A percentile compares a stretch with the other conserved stretches of the same genome.
Conservation (phyloP, 1,140 invertebrate genomes). For the Anastrepha obliqua region DNA sequence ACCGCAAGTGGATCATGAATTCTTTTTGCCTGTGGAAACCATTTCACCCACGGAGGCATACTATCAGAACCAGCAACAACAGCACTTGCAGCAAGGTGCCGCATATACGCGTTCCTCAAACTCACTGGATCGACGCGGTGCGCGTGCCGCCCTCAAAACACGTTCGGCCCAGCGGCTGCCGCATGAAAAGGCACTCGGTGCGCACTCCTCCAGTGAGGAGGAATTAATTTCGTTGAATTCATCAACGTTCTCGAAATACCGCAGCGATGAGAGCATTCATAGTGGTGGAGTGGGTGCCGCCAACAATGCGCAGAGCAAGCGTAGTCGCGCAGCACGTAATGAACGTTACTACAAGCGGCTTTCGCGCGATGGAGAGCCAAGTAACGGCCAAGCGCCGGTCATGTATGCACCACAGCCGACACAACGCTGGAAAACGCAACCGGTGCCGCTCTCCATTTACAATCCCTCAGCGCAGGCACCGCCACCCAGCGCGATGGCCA, state of each 20-base stretch:
- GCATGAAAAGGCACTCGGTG: constrained; percentile 77
- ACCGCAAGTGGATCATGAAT: constrained; percentile 75
- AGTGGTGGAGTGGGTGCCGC: constrained; percentile 77
- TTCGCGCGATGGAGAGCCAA: constrained; percentile 79
- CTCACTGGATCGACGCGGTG: constrained; percentile 70
- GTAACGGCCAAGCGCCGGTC: constrained; percentile 53
- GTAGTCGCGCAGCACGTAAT: constrained; percentile 82
- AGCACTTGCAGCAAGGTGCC: constrained; percentile 45
- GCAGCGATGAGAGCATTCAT: constrained; percentile 81
- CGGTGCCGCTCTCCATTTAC: constrained; percentile 69
- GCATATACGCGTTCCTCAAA: constrained; percentile 70
- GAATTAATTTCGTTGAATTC: constrained; percentile 79
- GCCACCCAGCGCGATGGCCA: neutral
- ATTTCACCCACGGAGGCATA: constrained; percentile 74
- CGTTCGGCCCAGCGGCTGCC: constrained; percentile 75
- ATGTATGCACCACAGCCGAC: constrained; percentile 56
- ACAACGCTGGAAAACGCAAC: constrained; percentile 70
- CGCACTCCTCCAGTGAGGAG: constrained; percentile 82
- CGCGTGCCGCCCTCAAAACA: constrained; percentile 72
- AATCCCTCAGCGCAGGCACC: constrained; percentile 57
- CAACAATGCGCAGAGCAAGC: constrained; percentile 71
- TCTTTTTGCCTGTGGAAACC: constrained; percentile 76
- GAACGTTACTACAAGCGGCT: constrained; percentile 86
- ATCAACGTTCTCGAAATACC: constrained; percentile 79
- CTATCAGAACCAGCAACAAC: constrained; percentile 67